Conservation (phyloP, 1,140 invertebrate species). For the Acyrthosiphon pisum region DNA sequence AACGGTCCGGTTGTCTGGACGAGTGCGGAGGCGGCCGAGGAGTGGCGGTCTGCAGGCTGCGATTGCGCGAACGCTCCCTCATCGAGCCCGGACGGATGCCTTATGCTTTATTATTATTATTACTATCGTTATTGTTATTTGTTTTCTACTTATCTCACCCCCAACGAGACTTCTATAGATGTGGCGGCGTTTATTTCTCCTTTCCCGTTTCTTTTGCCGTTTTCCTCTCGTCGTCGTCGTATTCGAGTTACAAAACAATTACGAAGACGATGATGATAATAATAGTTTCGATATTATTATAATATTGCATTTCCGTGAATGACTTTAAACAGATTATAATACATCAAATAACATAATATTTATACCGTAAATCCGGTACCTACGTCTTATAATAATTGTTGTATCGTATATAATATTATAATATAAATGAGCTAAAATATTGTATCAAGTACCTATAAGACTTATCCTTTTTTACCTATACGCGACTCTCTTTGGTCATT, state of each 20-base stretch:
- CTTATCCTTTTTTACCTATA: too few species aligned
- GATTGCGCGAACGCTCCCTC: background rate
- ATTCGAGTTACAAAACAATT: background rate
- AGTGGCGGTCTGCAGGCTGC: background rate
- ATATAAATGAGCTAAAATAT: too few species aligned
- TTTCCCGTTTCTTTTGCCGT: background rate
- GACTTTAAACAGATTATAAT: too few species aligned
- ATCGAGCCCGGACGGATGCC: background rate
- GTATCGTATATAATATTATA: too few species aligned
- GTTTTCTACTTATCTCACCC: background rate
- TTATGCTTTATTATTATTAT: constrained; percentile 9
- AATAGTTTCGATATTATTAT: background rate
- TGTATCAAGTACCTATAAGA: too few species aligned
- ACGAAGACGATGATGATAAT: background rate
- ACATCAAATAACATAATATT: too few species aligned
- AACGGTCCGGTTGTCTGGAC: background rate
- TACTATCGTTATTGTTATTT: background rate
- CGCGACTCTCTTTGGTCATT: too few species aligned
- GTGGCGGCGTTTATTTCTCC: background rate
- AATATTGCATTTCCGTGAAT: background rate
- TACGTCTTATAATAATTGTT: too few species aligned
- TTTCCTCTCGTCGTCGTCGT: background rate
- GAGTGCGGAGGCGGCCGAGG: background rate
- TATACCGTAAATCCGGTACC: too few species aligned
- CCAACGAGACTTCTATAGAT: background rate